Conservation (phyloP, 2,888 invertebrate genomes). For the Sarcophaga subvicina region DNA sequence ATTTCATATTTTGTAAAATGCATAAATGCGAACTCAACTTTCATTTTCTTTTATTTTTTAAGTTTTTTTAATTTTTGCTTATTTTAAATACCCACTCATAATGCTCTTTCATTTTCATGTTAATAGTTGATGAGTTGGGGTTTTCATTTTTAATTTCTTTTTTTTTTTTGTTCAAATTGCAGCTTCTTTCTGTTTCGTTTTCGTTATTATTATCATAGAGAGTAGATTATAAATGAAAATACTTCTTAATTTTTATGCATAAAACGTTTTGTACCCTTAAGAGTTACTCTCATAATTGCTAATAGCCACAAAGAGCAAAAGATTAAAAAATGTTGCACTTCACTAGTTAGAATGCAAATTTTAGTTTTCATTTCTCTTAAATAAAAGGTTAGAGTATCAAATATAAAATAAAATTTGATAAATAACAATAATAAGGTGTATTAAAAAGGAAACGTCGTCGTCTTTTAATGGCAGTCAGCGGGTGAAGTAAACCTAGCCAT, state of each 20-base stretch:
- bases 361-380: too few relatives aligned
- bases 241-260: constrained; percentile 20
- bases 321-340: not conserved
- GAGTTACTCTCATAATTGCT: constrained; percentile 4
- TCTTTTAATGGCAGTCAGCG: too few relatives aligned
- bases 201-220: too few relatives aligned
- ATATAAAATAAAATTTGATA: too few relatives aligned
- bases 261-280: constrained; percentile 18
- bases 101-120: not conserved
- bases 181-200: constrained; percentile 5
- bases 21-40: not conserved
- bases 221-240: not conserved
- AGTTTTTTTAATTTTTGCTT: not conserved
- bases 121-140: not conserved
- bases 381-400: too few relatives aligned
- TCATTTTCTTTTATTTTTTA: not conserved
- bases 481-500: too few relatives aligned
- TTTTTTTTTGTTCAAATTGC: not conserved
- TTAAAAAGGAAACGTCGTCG: too few relatives aligned
- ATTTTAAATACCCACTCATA: not conserved
- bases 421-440: too few relatives aligned
- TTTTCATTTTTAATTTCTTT: not conserved
- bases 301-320: not conserved
- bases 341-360: not conserved
- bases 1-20: not conserved